phyloP scores from a whole-genome alignment of 2,113 vertebrate genomes.

The Buteo buteo region DNA sequence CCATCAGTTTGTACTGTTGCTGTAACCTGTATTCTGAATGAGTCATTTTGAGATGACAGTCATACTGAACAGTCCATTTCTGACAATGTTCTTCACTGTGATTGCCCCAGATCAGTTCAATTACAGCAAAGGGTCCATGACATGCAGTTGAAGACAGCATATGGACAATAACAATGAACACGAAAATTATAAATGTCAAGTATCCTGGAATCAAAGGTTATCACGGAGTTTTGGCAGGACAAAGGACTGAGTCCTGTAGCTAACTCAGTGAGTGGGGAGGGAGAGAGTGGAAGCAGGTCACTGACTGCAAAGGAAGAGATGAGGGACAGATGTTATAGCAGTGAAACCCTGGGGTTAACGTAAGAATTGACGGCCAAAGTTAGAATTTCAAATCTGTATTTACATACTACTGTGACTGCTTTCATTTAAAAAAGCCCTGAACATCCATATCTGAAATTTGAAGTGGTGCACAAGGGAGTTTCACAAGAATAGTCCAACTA shows the following conservation, averaged over 20 bases:
- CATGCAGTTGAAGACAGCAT: neutral
- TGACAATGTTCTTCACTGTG: neutral
- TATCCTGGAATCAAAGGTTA: neutral
- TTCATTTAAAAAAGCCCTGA: neutral
- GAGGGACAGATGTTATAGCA: neutral
- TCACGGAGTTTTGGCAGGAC: neutral
- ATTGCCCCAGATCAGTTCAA: neutral
- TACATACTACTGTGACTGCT: neutral
- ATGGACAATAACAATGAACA: accelerated
- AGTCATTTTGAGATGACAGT: neutral
- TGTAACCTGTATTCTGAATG: neutral
- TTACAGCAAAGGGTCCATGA: neutral
- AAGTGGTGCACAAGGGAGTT: neutral
- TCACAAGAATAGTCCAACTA: neutral
- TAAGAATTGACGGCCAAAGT: neutral
- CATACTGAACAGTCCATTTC: neutral
- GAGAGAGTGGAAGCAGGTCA: neutral
- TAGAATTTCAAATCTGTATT: neutral
- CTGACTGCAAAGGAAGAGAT: neutral
- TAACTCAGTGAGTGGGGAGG: too few relatives aligned
- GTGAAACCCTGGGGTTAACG: neutral
- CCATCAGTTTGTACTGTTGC: neutral
- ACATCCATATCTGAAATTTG: neutral
- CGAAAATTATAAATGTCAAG: neutral
- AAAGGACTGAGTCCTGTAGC: neutral